Evolutionary conservation across 2,888 invertebrate species (phyloP).

Genomic region (Norana najaformis): DNA sequence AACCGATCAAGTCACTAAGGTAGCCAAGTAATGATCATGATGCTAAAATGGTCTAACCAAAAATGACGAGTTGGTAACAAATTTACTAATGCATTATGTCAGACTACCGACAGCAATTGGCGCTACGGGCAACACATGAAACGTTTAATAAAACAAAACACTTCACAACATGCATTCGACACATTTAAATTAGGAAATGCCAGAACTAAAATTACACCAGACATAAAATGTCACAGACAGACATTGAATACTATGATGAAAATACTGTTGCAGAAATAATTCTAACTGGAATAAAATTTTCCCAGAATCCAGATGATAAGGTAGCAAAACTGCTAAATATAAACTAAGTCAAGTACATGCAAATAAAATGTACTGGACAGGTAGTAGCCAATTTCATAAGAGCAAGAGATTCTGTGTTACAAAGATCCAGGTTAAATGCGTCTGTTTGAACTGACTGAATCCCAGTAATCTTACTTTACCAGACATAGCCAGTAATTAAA

Average conservation of each 20-base stretch:
- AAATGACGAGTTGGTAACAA: neutral
- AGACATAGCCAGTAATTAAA: neutral
- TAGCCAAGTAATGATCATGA: no score
- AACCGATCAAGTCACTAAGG: neutral
- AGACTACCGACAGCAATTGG: neutral
- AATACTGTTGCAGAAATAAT: neutral
- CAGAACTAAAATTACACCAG: neutral
- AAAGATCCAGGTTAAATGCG: neutral
- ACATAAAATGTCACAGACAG: neutral
- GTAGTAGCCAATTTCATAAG: neutral
- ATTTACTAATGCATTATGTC: neutral
- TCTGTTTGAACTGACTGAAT: neutral
- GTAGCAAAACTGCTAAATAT: neutral
- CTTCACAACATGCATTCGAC: neutral
- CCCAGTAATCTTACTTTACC: neutral
- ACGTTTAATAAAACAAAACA: conserved; percentile 13
- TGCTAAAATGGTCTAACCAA: no score
- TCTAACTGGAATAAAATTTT: neutral
- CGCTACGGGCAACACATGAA: neutral
- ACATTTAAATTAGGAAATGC: neutral
- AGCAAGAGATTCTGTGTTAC: neutral
- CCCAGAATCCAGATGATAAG: neutral
- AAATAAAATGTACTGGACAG: neutral
- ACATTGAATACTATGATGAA: neutral
- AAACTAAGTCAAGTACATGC: neutral